Evolutionary conservation across 64 coral and sea anemone species (phyloP).

Genomic region (Montipora sp.): DNA sequence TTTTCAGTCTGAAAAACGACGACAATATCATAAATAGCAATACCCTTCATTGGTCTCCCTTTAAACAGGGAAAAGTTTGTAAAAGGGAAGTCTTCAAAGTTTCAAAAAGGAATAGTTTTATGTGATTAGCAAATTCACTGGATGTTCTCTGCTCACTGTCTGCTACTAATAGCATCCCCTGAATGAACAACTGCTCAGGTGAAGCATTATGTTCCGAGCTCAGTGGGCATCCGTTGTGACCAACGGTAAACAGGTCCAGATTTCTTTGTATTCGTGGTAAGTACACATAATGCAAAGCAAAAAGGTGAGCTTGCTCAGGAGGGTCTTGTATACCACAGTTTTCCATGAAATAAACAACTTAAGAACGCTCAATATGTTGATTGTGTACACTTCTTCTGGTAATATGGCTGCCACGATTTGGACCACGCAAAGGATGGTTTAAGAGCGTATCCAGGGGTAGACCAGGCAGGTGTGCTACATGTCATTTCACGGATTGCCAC

Average conservation of each 20-base stretch:
- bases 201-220: not conserved
- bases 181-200: constrained; percentile 16
- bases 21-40: not conserved
- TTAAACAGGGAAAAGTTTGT: not conserved
- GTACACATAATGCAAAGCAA: constrained; percentile 27
- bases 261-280: constrained; percentile 13
- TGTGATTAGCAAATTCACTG: constrained; percentile 8
- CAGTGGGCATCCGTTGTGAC: not conserved
- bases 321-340: constrained; percentile 27
- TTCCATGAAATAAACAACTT: constrained; percentile 43
- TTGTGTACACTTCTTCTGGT: constrained; percentile 48
- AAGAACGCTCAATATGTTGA: constrained; percentile 7
- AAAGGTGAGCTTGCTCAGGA: not conserved
- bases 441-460: not conserved
- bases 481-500: too few relatives aligned
- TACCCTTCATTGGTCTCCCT: not conserved
- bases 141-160: not conserved
- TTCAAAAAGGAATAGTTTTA: not conserved
- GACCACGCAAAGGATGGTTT: constrained; percentile 24
- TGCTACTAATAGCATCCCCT: constrained; percentile 6
- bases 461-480: too few relatives aligned
- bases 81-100: not conserved
- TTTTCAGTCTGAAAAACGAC: constrained; percentile 1
- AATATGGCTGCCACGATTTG: constrained; percentile 30
- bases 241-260: not conserved